phyloP scores from a whole-genome alignment of 1,140 invertebrate species.

The Penaeus indicus region DNA sequence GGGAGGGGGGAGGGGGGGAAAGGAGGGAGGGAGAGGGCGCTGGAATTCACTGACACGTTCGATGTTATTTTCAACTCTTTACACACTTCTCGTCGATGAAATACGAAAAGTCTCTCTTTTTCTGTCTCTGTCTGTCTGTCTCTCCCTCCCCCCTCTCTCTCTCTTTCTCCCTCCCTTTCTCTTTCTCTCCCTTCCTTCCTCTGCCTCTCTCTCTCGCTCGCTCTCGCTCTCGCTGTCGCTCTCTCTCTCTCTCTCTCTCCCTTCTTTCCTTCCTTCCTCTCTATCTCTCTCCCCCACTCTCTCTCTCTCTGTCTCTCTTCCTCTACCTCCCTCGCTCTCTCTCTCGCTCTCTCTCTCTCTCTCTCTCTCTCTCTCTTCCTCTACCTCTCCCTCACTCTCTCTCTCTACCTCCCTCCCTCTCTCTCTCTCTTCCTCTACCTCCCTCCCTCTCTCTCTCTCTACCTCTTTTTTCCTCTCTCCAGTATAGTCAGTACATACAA shows the following conservation, averaged over 20 bases:
- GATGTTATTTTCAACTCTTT: no score
- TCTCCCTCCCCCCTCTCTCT: not conserved
- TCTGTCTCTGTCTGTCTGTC: not conserved
- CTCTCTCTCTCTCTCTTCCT: no score
- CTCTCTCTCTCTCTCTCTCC: slow-evolving; percentile 10
- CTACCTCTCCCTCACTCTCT: not conserved
- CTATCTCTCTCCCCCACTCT: not conserved
- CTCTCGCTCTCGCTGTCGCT: not conserved
- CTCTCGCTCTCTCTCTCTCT: not conserved
- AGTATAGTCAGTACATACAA: no score
- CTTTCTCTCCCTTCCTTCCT: not conserved
- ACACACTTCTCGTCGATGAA: no score
- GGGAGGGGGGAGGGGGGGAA: not conserved
- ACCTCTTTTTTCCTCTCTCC: no score
- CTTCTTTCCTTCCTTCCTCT: not conserved
- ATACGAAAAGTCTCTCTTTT: no score
- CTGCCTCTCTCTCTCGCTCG: not conserved
- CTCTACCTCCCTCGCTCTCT: not conserved
- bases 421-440: not conserved
- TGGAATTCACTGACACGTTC: no score
- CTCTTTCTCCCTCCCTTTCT: not conserved
- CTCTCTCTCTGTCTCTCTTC: not conserved
- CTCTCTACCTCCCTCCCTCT: not conserved
- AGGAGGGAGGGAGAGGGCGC: no score
- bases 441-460: no score